Conservation (phyloP, 2,888 invertebrate genomes). For the Anaspis maculata region DNA sequence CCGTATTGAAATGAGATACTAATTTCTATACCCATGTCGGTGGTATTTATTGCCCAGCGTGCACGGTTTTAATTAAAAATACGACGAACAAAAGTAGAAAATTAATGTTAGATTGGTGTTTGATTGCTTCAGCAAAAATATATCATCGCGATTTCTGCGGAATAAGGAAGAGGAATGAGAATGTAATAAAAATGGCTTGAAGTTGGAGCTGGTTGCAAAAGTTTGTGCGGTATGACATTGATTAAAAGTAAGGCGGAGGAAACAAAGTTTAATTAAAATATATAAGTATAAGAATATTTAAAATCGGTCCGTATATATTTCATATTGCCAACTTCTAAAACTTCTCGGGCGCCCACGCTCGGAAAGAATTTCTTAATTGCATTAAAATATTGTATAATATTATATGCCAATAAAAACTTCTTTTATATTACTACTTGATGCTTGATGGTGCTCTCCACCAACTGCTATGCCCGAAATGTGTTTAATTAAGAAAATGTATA, state of each 20-base stretch:
- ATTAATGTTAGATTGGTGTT: too few relatives aligned
- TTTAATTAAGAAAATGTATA: too few relatives aligned
- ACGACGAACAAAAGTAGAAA: too few relatives aligned
- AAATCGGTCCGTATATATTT: slow-evolving; percentile 26
- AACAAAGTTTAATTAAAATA: slow-evolving; percentile 32
- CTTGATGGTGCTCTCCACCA: neutral
- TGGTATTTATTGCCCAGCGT: slow-evolving; percentile 13
- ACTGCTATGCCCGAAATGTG: too few relatives aligned
- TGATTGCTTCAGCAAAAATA: too few relatives aligned
- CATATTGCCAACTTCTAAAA: slow-evolving; percentile 25
- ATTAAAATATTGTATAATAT: slow-evolving; percentile 34
- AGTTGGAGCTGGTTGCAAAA: too few relatives aligned
- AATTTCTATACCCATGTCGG: slow-evolving; percentile 26
- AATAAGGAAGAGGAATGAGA: too few relatives aligned
- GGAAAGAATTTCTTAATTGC: slow-evolving; percentile 33
- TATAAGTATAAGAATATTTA: slow-evolving; percentile 29
- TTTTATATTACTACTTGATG: slow-evolving; percentile 9
- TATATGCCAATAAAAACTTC: slow-evolving; percentile 27
- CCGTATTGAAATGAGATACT: slow-evolving; percentile 32
- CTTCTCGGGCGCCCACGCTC: slow-evolving; percentile 14
- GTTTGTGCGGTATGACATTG: too few relatives aligned
- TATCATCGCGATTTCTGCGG: too few relatives aligned
- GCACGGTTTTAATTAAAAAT: neutral
- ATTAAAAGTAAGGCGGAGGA: slow-evolving; percentile 18
- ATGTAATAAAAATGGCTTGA: too few relatives aligned